phyloP scores from a whole-genome alignment of 2,888 invertebrate genomes.

The Margaritifera margaritifera region DNA sequence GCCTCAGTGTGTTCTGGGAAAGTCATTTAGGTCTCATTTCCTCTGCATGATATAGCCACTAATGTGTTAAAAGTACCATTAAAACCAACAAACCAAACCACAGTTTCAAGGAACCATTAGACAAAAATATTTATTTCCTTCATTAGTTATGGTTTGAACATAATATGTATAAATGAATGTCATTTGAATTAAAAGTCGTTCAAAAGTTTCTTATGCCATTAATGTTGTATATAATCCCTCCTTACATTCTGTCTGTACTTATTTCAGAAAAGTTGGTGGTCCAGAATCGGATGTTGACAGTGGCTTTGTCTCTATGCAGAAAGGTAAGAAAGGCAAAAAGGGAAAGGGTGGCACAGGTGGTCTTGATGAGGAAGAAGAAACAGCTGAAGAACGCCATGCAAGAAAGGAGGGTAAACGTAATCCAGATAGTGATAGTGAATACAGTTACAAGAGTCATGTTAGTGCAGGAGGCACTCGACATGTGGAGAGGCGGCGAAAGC shows the following conservation, averaged over 20 bases:
- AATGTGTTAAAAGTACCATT: no score
- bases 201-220: background rate
- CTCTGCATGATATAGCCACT: no score
- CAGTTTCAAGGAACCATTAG: no score
- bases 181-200: no score
- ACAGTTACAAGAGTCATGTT: slow-evolving; percentile 66
- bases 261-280: slow-evolving; percentile 56
- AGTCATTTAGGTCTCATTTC: no score
- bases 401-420: slow-evolving; percentile 65
- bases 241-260: background rate
- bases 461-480: slow-evolving; percentile 70
- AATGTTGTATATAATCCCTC: background rate
- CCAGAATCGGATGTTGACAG: slow-evolving; percentile 61
- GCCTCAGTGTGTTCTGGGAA: no score
- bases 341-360: slow-evolving; percentile 38
- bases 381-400: slow-evolving; percentile 42
- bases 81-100: no score
- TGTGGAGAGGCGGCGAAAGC: slow-evolving; percentile 60
- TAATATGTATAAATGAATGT: no score
- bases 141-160: no score
- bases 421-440: slow-evolving; percentile 67
- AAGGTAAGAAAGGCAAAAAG: slow-evolving; percentile 47
- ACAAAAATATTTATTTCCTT: no score
- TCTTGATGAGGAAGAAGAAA: slow-evolving; percentile 45
- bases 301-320: slow-evolving; percentile 56